Evolutionary conservation across 2,888 invertebrate species (phyloP).

Genomic region (Caenorhabditis sp.): DNA sequence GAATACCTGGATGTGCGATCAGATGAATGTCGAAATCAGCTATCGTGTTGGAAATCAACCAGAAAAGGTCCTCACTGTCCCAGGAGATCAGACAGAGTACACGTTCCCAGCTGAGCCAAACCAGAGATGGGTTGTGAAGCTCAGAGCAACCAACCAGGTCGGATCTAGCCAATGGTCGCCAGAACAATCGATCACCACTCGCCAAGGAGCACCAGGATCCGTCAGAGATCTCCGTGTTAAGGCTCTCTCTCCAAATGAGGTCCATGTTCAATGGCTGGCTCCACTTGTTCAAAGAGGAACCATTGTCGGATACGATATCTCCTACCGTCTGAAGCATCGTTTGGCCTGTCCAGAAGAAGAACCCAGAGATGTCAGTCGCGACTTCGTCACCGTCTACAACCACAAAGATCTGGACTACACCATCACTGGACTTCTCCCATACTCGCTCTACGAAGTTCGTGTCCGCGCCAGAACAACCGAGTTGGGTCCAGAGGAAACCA

Average conservation of each 20-base stretch:
- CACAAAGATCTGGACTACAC: constrained; percentile 83
- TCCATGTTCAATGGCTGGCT: constrained; percentile 81
- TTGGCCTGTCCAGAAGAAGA: constrained; percentile 83
- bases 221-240: constrained; percentile 79
- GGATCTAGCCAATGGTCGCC: constrained; percentile 78
- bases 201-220: constrained; percentile 82
- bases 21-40: constrained; percentile 82
- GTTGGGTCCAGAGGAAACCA: constrained; percentile 82
- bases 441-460: constrained; percentile 82
- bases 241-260: constrained; percentile 77
- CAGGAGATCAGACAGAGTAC: constrained; percentile 82
- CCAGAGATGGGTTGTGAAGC: constrained; percentile 80
- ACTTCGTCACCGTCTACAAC: constrained; percentile 83
- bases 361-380: constrained; percentile 81
- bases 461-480: constrained; percentile 81
- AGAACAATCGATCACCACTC: constrained; percentile 78
- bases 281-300: constrained; percentile 80
- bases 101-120: constrained; percentile 82
- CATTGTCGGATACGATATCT: constrained; percentile 83
- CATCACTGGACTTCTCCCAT: constrained; percentile 82
- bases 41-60: constrained; percentile 80
- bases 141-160: constrained; percentile 76
- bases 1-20: constrained; percentile 83
- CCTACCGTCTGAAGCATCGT: constrained; percentile 82
- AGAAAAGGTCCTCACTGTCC: constrained; percentile 77